Evolutionary conservation across 2,797 vertebrate genomes (phyloP).

Genomic region (Phoeniculus purpureus): DNA sequence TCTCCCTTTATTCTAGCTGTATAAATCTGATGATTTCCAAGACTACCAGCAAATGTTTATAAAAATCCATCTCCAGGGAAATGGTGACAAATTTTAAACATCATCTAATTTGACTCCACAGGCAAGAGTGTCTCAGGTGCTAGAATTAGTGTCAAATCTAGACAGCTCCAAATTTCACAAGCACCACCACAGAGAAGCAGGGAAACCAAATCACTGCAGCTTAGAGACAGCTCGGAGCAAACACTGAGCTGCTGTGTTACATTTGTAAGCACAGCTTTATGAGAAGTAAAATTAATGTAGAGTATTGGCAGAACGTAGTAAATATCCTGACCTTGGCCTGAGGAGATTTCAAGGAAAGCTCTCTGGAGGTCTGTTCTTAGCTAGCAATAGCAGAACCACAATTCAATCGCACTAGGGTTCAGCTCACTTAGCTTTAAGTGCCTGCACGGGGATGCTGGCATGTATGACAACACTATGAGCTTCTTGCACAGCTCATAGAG

Average conservation of each 20-base stretch:
- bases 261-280: background rate
- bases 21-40: background rate
- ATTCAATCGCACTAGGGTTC: background rate
- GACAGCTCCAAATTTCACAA: background rate
- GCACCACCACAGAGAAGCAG: background rate
- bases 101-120: background rate
- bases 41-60: background rate
- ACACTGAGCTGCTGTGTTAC: background rate
- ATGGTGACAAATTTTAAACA: background rate
- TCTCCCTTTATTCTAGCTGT: background rate
- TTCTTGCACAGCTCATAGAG: background rate
- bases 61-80: background rate
- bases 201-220: background rate
- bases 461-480: fast-evolving
- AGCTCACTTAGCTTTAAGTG: background rate
- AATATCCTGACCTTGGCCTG: background rate
- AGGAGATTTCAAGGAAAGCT: background rate
- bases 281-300: background rate
- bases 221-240: background rate
- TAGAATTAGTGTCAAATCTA: background rate
- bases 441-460: fast-evolving
- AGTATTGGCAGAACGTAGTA: background rate
- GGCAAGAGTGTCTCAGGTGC: background rate
- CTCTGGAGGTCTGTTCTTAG: background rate
- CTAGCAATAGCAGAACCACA: background rate